Evolutionary conservation across 2,888 invertebrate genomes (phyloP).

Genomic region (Asteroscopus sphinx): DNA sequence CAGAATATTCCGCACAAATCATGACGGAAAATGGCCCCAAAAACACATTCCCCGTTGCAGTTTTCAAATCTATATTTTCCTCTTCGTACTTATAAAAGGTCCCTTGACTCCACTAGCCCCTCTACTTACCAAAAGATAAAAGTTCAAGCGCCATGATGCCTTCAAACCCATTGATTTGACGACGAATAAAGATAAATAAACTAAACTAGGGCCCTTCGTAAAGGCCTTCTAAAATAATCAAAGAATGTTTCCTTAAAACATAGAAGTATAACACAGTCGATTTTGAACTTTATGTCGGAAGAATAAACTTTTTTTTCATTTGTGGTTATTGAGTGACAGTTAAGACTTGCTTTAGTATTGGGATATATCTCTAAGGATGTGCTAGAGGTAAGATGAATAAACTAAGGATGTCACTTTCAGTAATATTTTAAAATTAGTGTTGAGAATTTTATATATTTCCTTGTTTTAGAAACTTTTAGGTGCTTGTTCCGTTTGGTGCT

Average conservation of each 20-base stretch:
- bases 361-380: constrained; percentile 25
- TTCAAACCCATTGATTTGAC: constrained; percentile 20
- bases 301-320: constrained; percentile 3
- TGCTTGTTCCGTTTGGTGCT: no score
- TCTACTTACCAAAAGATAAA: constrained; percentile 12
- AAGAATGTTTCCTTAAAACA: constrained; percentile 19
- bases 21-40: no score
- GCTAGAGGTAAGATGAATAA: constrained; percentile 33
- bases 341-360: constrained; percentile 2
- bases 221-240: constrained; percentile 30
- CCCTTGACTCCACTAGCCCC: background rate
- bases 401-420: constrained; percentile 14
- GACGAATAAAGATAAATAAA: constrained; percentile 36
- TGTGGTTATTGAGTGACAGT: constrained; percentile 8
- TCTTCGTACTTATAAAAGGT: background rate
- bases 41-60: no score
- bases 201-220: constrained; percentile 9
- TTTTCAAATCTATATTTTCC: no score
- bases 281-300: background rate
- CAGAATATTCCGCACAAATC: no score
- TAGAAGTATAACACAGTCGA: background rate
- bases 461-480: no score
- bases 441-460: no score
- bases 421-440: constrained; percentile 24
- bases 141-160: background rate